phyloP scores from a whole-genome alignment of 2,113 vertebrate genomes.

The Xenus cinereus region DNA sequence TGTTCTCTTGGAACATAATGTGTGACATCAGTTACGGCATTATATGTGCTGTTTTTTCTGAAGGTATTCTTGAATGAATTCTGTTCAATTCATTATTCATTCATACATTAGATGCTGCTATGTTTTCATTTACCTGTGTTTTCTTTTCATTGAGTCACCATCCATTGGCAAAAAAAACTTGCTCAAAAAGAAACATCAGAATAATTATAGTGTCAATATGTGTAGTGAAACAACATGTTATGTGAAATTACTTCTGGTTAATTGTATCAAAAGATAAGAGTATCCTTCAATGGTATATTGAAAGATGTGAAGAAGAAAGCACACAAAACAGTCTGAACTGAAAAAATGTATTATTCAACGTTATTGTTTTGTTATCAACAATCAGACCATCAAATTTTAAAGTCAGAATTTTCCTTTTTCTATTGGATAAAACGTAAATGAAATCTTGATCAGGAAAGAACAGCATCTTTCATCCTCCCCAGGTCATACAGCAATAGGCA shows the following conservation, averaged over 20 bases:
- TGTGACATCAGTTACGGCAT: neutral
- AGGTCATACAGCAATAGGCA: neutral
- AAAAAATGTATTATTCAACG: neutral
- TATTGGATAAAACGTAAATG: neutral
- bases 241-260: neutral
- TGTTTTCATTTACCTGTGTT: neutral
- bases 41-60: neutral
- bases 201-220: neutral
- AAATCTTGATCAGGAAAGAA: neutral
- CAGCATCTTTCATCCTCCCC: neutral
- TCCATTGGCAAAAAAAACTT: neutral
- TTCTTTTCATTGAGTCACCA: neutral
- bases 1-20: neutral
- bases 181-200: neutral
- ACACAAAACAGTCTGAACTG: neutral
- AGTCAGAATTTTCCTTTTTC: neutral
- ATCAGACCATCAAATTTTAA: neutral
- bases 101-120: neutral
- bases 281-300: neutral
- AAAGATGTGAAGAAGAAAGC: neutral
- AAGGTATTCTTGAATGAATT: neutral
- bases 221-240: neutral
- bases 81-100: neutral
- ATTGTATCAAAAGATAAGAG: neutral
- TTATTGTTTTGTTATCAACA: neutral